Conservation (phyloP, 2,888 invertebrate species). For the Allacma fusca region DNA sequence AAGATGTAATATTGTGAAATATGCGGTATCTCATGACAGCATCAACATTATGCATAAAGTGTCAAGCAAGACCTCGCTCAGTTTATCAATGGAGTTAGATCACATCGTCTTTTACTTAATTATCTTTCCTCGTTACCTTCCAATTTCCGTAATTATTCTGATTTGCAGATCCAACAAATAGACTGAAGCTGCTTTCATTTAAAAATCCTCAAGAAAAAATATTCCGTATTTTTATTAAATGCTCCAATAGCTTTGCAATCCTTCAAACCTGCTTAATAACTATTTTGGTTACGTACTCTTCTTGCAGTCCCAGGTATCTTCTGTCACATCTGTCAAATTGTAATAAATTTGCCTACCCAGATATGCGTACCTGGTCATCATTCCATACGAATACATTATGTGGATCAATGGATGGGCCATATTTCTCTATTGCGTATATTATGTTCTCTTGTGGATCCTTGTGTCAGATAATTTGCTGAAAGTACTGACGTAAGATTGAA, state of each 20-base stretch:
- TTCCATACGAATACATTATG: neutral
- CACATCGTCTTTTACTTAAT: too few relatives aligned
- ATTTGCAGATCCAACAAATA: neutral
- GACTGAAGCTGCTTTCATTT: too few relatives aligned
- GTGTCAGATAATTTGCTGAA: neutral
- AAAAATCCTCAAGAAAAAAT: neutral
- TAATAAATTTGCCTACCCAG: neutral
- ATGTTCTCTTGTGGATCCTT: neutral
- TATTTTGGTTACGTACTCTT: neutral
- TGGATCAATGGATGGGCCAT: neutral
- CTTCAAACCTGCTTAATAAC: neutral
- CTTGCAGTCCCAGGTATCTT: slow-evolving; percentile 15
- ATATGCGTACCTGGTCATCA: neutral
- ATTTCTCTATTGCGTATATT: neutral
- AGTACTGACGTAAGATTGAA: neutral
- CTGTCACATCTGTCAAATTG: neutral
- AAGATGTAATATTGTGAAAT: too few relatives aligned
- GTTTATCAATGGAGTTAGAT: too few relatives aligned
- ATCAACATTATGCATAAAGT: too few relatives aligned
- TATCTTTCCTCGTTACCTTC: too few relatives aligned
- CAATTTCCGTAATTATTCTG: too few relatives aligned
- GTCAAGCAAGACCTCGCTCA: too few relatives aligned
- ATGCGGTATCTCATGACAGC: too few relatives aligned
- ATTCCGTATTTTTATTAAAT: neutral
- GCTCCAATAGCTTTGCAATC: neutral